phyloP scores from a whole-genome alignment of 2,797 vertebrate genomes.

The Megalops cyprinoides region DNA sequence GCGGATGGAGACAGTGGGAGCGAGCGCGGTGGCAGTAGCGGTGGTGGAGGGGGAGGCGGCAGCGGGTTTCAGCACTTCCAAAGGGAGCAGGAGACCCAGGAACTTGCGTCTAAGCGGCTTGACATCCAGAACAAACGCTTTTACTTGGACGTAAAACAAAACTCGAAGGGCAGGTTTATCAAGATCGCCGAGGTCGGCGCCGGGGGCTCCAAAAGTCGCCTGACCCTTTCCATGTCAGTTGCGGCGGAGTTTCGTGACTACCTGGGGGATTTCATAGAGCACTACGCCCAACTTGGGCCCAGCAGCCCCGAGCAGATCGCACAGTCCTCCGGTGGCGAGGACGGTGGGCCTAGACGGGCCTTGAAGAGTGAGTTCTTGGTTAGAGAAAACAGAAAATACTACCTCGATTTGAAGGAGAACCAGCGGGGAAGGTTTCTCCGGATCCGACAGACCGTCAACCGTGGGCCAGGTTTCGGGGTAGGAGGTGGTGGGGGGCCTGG shows the following conservation, averaged over 20 bases:
- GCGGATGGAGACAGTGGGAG: slow-evolving; percentile 94
- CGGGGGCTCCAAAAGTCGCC: slow-evolving; percentile 87
- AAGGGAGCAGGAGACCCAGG: slow-evolving; percentile 82
- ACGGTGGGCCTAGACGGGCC: slow-evolving; percentile 87
- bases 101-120: slow-evolving; percentile 80
- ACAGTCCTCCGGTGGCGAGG: slow-evolving; percentile 83
- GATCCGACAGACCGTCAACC: slow-evolving; percentile 90
- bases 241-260: slow-evolving; percentile 92
- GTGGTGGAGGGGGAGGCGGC: slow-evolving; percentile 70
- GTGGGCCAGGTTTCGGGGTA: slow-evolving; percentile 82
- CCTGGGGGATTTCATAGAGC: slow-evolving; percentile 85
- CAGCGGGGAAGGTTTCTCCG: slow-evolving; percentile 88
- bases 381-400: slow-evolving; percentile 91
- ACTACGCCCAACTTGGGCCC: slow-evolving; percentile 87
- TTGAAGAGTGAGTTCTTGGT: slow-evolving; percentile 94
- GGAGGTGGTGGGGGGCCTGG: slow-evolving; percentile 71
- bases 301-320: slow-evolving; percentile 93
- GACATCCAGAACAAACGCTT: slow-evolving; percentile 88
- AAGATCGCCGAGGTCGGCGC: slow-evolving; percentile 91
- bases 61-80: slow-evolving; percentile 82
- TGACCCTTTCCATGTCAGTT: slow-evolving; percentile 91
- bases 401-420: slow-evolving; percentile 92
- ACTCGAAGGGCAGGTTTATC: slow-evolving; percentile 86
- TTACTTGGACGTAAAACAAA: slow-evolving; percentile 85
- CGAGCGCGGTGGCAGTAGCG: slow-evolving; percentile 80